phyloP scores from a whole-genome alignment of 2,797 vertebrate genomes.

The Adelosebastes latens region DNA sequence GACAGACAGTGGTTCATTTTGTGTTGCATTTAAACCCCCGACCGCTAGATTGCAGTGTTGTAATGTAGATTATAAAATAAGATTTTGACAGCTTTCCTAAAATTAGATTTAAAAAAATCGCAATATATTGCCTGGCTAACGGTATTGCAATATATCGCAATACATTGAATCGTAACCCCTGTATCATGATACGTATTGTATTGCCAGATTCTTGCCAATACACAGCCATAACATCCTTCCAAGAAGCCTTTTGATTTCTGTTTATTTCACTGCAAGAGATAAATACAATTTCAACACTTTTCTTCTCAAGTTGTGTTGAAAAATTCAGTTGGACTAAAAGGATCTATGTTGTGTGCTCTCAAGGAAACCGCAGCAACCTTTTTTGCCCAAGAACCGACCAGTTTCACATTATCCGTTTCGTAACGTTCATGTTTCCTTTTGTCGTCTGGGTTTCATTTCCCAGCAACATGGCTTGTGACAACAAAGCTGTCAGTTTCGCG shows the following conservation, averaged over 20 bases:
- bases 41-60: not conserved
- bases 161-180: not conserved
- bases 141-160: not conserved
- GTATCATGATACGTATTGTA: not conserved
- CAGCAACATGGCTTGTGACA: slow-evolving; percentile 6
- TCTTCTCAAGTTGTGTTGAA: not conserved
- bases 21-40: not conserved
- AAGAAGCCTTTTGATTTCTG: not conserved
- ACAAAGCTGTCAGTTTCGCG: slow-evolving; percentile 23
- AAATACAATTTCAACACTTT: not conserved
- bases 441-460: slow-evolving; percentile 30
- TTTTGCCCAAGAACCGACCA: not conserved
- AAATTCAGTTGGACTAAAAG: not conserved
- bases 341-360: not conserved
- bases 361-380: not conserved
- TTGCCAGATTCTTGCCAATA: not conserved
- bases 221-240: not conserved
- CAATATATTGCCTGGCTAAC: accelerated
- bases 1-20: not conserved
- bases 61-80: no score
- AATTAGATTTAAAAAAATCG: accelerated
- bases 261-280: not conserved
- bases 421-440: slow-evolving; percentile 23
- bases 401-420: not conserved
- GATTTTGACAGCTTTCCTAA: not conserved